phyloP scores from a whole-genome alignment of 2,797 vertebrate genomes.

The Lacerta bilineata region DNA sequence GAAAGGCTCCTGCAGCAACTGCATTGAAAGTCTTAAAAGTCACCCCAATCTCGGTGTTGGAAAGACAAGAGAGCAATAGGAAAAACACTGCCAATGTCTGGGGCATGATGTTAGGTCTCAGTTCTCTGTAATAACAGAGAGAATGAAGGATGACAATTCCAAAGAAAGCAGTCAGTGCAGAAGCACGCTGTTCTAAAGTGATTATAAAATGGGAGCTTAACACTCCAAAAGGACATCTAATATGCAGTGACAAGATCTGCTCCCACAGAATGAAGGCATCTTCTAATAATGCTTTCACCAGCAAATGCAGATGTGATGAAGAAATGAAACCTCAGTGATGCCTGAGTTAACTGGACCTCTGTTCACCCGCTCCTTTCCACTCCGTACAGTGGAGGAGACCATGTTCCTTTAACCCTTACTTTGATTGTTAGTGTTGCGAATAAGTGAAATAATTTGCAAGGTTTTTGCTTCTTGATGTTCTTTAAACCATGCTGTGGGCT shows the following conservation, averaged over 20 bases:
- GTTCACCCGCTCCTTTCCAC: neutral
- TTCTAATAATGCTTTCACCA: neutral
- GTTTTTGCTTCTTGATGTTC: constrained; percentile 3
- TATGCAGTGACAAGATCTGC: neutral
- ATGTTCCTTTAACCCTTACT: constrained; percentile 13
- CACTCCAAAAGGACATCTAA: neutral
- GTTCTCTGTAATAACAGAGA: neutral
- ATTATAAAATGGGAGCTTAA: neutral
- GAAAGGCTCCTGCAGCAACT: neutral
- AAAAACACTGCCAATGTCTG: neutral
- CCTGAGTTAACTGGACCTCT: neutral
- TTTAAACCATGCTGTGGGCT: constrained; percentile 23
- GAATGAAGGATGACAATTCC: neutral
- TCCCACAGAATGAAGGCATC: neutral
- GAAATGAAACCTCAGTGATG: neutral
- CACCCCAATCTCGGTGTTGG: neutral
- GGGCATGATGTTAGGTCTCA: neutral
- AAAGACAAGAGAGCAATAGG: neutral
- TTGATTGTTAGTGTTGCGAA: constrained; percentile 22
- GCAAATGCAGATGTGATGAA: neutral
- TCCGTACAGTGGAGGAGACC: neutral
- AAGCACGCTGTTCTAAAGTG: neutral
- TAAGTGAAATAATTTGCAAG: constrained; percentile 28
- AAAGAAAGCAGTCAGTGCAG: neutral
- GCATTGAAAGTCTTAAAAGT: neutral